These are phyloP conservation scores for Endotricha flammealis DNA, from an alignment of 2,888 invertebrate genomes.

Conservation along the genomic window DNA sequence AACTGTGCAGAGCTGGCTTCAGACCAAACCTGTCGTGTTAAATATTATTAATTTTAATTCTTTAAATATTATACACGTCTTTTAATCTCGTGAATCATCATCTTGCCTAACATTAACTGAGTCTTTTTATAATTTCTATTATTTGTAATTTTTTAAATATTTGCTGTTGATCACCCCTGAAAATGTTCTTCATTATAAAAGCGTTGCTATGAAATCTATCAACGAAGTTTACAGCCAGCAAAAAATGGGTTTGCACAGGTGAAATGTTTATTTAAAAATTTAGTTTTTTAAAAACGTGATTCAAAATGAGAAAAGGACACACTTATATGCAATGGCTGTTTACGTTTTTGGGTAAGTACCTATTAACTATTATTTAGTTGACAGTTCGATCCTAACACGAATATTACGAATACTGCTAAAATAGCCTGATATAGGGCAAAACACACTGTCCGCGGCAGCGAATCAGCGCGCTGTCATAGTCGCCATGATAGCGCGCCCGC, in stretches of 20 bases:
- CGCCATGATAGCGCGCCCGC: too few relatives aligned
- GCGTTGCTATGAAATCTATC: conserved; percentile 13
- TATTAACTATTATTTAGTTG: conserved; percentile 16
- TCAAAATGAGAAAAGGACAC: conserved; percentile 19
- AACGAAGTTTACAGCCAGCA: conserved; percentile 9
- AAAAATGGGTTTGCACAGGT: conserved; percentile 11
- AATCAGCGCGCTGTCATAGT: too few relatives aligned
- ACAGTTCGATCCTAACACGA: conserved; percentile 35
- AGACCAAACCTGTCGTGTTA: too few relatives aligned
- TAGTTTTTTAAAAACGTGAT: background rate
- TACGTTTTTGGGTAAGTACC: conserved; percentile 25
- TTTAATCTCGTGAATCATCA: too few relatives aligned
- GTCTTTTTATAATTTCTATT: too few relatives aligned
- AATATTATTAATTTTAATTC: too few relatives aligned
- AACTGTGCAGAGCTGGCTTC: too few relatives aligned
- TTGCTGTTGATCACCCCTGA: conserved; percentile 4
- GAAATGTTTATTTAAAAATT: background rate
- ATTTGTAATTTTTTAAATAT: too few relatives aligned
- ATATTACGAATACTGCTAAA: conserved; percentile 31
- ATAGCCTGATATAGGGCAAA: conserved; percentile 25
- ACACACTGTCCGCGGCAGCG: too few relatives aligned
- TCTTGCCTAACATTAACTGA: too few relatives aligned
- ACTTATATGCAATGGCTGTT: conserved; percentile 34
- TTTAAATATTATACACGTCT: too few relatives aligned
- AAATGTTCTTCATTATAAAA: conserved; percentile 17